phyloP scores from a whole-genome alignment of 2,113 vertebrate genomes.

The Paramormyrops kingsleyae region DNA sequence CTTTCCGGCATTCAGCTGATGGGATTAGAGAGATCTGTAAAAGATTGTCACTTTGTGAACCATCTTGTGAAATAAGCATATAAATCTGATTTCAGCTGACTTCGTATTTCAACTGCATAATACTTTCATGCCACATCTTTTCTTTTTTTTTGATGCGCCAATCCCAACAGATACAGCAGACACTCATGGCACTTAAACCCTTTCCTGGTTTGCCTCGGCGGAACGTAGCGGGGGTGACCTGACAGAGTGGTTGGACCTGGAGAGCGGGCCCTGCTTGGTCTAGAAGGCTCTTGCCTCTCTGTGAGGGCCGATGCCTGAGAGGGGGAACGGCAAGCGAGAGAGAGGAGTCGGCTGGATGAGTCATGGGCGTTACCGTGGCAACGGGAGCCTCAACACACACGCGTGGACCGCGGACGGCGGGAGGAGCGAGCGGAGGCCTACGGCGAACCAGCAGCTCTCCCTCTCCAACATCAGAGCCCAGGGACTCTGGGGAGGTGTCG shows the following conservation, averaged over 20 bases:
- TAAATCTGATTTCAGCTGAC: not conserved
- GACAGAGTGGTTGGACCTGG: not conserved
- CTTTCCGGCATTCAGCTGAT: not conserved
- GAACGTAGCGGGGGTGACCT: not conserved
- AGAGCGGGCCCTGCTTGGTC: not conserved
- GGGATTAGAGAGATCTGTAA: conserved; percentile 5
- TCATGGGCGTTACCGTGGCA: conserved; percentile 33
- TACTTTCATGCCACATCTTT: not conserved
- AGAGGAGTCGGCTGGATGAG: not conserved
- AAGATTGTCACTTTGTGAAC: not conserved
- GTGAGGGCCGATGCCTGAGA: not conserved
- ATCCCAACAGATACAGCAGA: not conserved
- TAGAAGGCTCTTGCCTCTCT: not conserved
- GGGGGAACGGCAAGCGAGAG: not conserved
- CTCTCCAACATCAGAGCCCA: not conserved
- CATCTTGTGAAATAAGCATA: not conserved
- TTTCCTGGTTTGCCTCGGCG: not conserved
- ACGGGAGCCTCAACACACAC: conserved; percentile 34
- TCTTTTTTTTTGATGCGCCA: not conserved
- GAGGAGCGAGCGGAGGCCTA: not conserved
- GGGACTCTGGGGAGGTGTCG: not conserved
- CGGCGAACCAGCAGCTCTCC: not conserved
- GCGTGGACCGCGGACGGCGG: not conserved
- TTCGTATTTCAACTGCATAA: not conserved
- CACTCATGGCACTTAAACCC: not conserved